Conservation (phyloP, 2,888 invertebrate species). For the Masnerella sp. region DNA sequence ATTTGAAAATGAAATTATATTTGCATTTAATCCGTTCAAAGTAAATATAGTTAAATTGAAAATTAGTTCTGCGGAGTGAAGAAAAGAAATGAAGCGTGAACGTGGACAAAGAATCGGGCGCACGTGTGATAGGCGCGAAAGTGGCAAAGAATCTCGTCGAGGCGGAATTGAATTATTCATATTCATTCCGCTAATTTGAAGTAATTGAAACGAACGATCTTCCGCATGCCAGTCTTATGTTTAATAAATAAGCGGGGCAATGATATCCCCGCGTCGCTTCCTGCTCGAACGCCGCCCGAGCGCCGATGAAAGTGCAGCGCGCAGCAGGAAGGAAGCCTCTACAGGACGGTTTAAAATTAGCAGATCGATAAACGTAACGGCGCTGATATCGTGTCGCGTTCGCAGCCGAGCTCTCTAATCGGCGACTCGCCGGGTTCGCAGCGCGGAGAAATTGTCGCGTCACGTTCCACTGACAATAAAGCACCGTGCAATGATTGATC, state of each 20-base stretch:
- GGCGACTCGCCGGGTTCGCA: conserved; percentile 27
- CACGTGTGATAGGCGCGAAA: no score
- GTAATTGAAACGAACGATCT: conserved; percentile 58
- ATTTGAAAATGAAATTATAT: no score
- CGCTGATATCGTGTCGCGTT: conserved; percentile 49
- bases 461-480: conserved; percentile 61
- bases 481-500: conserved; percentile 47
- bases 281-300: conserved; percentile 49
- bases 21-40: no score
- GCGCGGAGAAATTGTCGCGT: conserved; percentile 63
- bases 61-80: no score
- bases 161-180: conserved; percentile 60
- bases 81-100: no score
- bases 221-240: conserved; percentile 60
- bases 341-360: conserved; percentile 58
- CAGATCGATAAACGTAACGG: conserved; percentile 59
- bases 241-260: conserved; percentile 60
- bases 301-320: conserved; percentile 55
- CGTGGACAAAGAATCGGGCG: no score
- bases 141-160: conserved; percentile 54
- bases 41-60: no score
- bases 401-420: conserved; percentile 54
- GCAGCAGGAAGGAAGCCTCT: conserved; percentile 60
- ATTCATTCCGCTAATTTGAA: conserved; percentile 59
- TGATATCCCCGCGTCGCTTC: conserved; percentile 55